phyloP scores from a whole-genome alignment of 2,888 invertebrate species.

The Muscina levida region DNA sequence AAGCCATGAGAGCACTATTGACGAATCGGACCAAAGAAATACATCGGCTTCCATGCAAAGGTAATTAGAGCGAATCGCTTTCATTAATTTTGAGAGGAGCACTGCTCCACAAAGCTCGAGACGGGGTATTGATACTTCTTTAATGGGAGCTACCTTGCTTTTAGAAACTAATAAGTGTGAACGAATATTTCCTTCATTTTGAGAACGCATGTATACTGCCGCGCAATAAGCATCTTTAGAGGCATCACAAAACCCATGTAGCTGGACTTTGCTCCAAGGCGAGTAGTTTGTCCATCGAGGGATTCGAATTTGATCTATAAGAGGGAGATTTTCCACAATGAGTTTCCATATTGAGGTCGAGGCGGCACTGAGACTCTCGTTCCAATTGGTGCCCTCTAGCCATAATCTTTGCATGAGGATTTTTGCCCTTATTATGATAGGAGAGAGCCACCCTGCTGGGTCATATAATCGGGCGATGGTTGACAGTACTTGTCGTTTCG shows the following conservation, averaged over 20 bases:
- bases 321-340: too few relatives aligned
- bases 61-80: too few relatives aligned
- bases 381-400: conserved; percentile 24
- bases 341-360: neutral
- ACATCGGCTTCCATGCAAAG: too few relatives aligned
- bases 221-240: conserved; percentile 39
- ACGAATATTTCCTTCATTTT: conserved; percentile 27
- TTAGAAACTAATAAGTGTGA: conserved; percentile 38
- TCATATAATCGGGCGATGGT: neutral
- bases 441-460: conserved; percentile 30
- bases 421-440: conserved; percentile 28
- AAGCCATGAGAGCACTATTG: too few relatives aligned
- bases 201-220: conserved; percentile 20
- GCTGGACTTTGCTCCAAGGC: neutral
- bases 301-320: conserved; percentile 29
- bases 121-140: too few relatives aligned
- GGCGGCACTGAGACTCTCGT: neutral
- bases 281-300: conserved; percentile 45
- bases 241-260: conserved; percentile 55
- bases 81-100: too few relatives aligned
- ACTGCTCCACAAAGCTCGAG: too few relatives aligned
- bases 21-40: too few relatives aligned
- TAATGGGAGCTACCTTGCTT: too few relatives aligned
- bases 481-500: conserved; percentile 2
- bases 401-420: conserved; percentile 13